Conservation (phyloP, 1,140 invertebrate genomes). For the Formica exsecta region DNA sequence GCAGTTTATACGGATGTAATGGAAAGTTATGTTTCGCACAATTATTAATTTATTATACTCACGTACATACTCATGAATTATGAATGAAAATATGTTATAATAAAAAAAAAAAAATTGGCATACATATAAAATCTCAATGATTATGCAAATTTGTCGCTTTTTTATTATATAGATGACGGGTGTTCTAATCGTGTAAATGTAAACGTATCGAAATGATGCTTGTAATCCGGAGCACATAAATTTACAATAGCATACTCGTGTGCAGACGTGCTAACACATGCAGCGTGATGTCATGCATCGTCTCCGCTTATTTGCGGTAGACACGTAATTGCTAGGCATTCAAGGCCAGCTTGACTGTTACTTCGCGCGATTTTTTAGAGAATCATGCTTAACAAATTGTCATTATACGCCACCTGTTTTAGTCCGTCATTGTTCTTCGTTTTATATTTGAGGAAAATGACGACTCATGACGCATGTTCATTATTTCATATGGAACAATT, state of each 20-base stretch:
- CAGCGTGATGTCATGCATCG: slow-evolving; percentile 67
- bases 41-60: neutral
- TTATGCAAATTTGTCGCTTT: slow-evolving; percentile 4
- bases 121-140: neutral
- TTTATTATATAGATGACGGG: slow-evolving; percentile 21
- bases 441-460: slow-evolving; percentile 39
- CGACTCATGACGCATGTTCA: slow-evolving; percentile 1
- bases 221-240: slow-evolving; percentile 57
- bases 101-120: neutral
- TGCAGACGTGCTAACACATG: slow-evolving; percentile 20
- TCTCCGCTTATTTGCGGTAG: slow-evolving; percentile 69
- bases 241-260: slow-evolving; percentile 17
- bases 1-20: neutral
- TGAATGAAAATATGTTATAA: neutral
- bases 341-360: slow-evolving; percentile 70
- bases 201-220: slow-evolving; percentile 20
- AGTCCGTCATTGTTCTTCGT: slow-evolving; percentile 56
- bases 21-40: neutral
- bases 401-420: slow-evolving; percentile 41
- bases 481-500: slow-evolving; percentile 31
- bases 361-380: slow-evolving; percentile 72
- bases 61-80: no score
- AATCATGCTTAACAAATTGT: slow-evolving; percentile 70
- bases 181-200: neutral
- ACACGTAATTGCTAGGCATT: slow-evolving; percentile 71